Evolutionary conservation across 2,113 vertebrate genomes (phyloP).

Genomic region (Orthonyx spaldingii): DNA sequence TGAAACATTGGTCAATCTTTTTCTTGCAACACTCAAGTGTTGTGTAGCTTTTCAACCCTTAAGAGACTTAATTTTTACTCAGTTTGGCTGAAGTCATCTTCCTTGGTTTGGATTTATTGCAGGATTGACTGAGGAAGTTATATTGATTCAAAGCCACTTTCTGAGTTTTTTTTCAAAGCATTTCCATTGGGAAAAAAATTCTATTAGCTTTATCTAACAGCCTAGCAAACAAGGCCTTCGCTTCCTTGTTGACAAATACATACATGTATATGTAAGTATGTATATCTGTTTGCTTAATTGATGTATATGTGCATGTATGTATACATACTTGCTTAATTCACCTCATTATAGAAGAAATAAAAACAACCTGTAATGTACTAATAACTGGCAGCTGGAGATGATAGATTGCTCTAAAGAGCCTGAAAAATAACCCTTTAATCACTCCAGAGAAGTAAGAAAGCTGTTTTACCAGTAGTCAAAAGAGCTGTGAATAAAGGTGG

Average conservation of each 20-base stretch:
- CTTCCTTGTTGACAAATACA: neutral
- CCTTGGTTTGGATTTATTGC: neutral
- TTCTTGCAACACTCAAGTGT: neutral
- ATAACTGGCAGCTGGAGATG: neutral
- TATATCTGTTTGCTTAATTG: neutral
- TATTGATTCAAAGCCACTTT: neutral
- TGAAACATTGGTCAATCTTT: neutral
- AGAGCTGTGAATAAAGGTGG: neutral
- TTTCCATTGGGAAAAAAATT: neutral
- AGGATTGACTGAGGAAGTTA: neutral
- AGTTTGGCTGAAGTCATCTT: neutral
- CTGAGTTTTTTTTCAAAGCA: neutral
- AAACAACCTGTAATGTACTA: neutral
- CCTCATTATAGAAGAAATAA: neutral
- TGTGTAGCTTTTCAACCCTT: neutral
- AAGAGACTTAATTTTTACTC: neutral
- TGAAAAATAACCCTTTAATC: neutral
- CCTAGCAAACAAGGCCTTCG: neutral
- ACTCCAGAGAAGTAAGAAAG: neutral
- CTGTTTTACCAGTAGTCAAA: neutral
- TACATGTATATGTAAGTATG: neutral
- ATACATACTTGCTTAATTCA: neutral
- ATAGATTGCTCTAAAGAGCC: neutral
- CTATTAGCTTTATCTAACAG: neutral
- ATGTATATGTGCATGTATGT: neutral